phyloP scores from a whole-genome alignment of 2,888 invertebrate genomes.

The Molorchus minor region DNA sequence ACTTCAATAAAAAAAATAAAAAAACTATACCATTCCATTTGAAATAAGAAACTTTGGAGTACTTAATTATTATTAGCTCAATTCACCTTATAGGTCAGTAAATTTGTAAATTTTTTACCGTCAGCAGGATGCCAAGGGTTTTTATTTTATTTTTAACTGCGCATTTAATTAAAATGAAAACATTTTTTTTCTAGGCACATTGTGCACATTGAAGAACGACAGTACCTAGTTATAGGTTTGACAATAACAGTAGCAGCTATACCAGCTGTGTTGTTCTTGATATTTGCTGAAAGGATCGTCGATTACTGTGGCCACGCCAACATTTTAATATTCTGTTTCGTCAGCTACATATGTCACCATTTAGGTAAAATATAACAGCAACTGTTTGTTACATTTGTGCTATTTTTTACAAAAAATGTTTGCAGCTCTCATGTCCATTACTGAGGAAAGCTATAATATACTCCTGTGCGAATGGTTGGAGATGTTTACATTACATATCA shows the following conservation, averaged over 20 bases:
- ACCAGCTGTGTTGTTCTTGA: slow-evolving; percentile 75
- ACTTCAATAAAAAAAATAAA: too few relatives aligned
- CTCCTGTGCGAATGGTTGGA: slow-evolving; percentile 77
- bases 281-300: slow-evolving; percentile 83
- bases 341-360: slow-evolving; percentile 80
- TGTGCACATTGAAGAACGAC: slow-evolving; percentile 65
- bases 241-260: slow-evolving; percentile 74
- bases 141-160: too few relatives aligned
- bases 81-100: too few relatives aligned
- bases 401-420: too few relatives aligned
- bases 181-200: slow-evolving; percentile 67
- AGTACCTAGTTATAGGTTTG: slow-evolving; percentile 70
- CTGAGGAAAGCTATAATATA: slow-evolving; percentile 72
- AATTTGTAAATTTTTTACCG: too few relatives aligned
- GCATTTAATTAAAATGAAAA: neutral
- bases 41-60: too few relatives aligned
- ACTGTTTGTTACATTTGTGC: slow-evolving; percentile 1
- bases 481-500: slow-evolving; percentile 78
- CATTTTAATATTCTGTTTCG: slow-evolving; percentile 83
- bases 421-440: slow-evolving; percentile 69
- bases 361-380: slow-evolving; percentile 65
- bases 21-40: too few relatives aligned
- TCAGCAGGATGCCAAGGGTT: too few relatives aligned
- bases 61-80: too few relatives aligned
- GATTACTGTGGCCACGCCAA: slow-evolving; percentile 86